Evolutionary conservation across 2,888 invertebrate genomes (phyloP), one percentile per base, ranked within the genome.

Genomic region (Troides oblongomaculatus): DNA sequence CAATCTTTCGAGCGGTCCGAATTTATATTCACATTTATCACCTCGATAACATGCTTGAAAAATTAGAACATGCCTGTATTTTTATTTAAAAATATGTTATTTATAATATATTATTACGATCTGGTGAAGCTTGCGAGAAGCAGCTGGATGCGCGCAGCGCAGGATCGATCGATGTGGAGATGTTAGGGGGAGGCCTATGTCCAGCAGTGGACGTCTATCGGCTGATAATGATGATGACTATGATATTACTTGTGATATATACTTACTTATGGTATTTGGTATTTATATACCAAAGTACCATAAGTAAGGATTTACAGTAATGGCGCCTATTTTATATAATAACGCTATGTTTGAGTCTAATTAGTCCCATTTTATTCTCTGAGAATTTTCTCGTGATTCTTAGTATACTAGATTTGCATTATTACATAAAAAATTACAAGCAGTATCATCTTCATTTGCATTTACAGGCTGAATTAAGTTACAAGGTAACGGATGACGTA

Each of bases 401-500:
- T 17, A 50, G 14, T 50, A 14, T 53, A n/a, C 18, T 6, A 18
- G n/a, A 53, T 53, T 53, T n/a, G 6, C n/a, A 53, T 53, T n/a
- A n/a, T n/a, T 2, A n/a, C 18, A 53, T 53, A 53, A 53, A 53
- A n/a, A 53, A n/a, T 12, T n/a, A 53, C 53, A 53, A n/a, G n/a
- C 53, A 53, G 53, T n/a, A 53, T 18, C 53, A 53, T n/a, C n/a
- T n/a, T n/a, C n/a, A 39, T 58, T 57, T 57, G 57, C 53, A 53
- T 53, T 53, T 53, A 53, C 53, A 53, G 46, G 59, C 43, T 25
- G 64, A 59, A 59, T 46, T 59, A 65, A 65, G 59, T 65, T 58
- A 65, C 65, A 65, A 59, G 50, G 59, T 21, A 25, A 65, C 46
- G 23, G 65, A 46, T 65, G 58, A 65, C 58, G 59, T 46, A 58